These are phyloP conservation scores for Cordilura impudica DNA, from an alignment of 2,888 invertebrate species.

Conservation along the genomic window DNA sequence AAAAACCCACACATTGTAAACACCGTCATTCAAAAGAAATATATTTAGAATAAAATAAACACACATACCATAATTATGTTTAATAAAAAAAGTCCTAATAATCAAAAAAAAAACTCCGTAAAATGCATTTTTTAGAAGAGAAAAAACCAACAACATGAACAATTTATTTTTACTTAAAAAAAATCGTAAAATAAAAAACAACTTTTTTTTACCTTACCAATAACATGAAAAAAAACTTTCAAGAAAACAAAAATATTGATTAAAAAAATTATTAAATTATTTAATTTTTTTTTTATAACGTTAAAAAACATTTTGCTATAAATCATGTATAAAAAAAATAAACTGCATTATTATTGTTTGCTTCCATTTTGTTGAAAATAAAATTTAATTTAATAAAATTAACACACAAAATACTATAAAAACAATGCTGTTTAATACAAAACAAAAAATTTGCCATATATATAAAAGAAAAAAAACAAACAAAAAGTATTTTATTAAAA, in stretches of 20 bases:
- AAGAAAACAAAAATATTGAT: constrained; percentile 27
- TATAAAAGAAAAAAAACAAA: constrained; percentile 46
- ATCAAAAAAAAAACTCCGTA: constrained; percentile 48
- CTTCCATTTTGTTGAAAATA: constrained; percentile 55
- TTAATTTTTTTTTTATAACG: constrained; percentile 50
- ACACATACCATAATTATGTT: constrained; percentile 47
- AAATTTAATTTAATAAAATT: constrained; percentile 23
- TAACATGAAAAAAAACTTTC: neutral
- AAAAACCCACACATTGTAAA: constrained; percentile 42
- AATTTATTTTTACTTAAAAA: constrained; percentile 57
- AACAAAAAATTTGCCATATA: constrained; percentile 60
- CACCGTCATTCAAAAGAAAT: constrained; percentile 43
- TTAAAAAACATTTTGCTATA: constrained; percentile 45
- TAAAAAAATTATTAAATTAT: neutral
- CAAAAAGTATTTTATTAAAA: constrained; percentile 51
- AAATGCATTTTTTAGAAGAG: constrained; percentile 50
- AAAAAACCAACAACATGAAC: constrained; percentile 33
- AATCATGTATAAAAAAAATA: constrained; percentile 52
- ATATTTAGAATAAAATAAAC: constrained; percentile 3
- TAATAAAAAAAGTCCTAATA: constrained; percentile 23
- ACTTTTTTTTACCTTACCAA: constrained; percentile 46
- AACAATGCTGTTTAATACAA: constrained; percentile 55
- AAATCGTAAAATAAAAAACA: constrained; percentile 31
- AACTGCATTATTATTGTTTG: constrained; percentile 54
- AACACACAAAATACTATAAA: constrained; percentile 35